Conservation (phyloP, 2,113 vertebrate genomes). For the Alethe diademata region DNA sequence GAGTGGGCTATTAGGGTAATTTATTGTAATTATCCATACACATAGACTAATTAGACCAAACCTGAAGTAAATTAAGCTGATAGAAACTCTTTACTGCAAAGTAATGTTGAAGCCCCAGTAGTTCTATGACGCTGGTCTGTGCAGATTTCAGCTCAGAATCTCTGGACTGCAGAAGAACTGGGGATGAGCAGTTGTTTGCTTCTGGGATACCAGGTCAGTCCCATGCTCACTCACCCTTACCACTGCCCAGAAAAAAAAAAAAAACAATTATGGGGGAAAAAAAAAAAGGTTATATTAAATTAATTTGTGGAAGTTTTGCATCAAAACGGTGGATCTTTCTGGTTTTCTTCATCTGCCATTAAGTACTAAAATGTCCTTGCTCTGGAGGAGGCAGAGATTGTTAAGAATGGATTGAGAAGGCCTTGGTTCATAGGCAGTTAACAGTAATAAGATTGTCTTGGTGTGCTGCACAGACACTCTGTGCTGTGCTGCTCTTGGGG, state of each 20-base stretch:
- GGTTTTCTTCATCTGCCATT: background rate
- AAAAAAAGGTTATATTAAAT: background rate
- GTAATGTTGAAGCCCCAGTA: background rate
- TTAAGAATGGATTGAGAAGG: background rate
- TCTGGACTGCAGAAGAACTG: background rate
- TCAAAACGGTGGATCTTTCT: background rate
- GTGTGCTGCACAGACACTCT: background rate
- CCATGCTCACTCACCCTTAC: rapidly evolving
- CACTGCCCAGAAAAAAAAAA: background rate
- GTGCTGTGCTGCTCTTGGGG: background rate
- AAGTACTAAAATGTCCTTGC: background rate
- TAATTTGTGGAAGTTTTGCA: background rate
- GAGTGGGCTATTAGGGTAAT: background rate
- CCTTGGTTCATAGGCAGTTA: background rate
- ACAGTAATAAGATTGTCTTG: background rate
- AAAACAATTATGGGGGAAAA: background rate
- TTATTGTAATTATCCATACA: background rate
- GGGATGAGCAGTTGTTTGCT: background rate
- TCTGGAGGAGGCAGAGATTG: background rate
- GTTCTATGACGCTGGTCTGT: background rate
- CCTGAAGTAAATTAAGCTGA: background rate
- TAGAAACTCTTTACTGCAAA: background rate
- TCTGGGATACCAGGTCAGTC: background rate
- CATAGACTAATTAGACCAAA: background rate
- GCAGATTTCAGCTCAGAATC: background rate